Evolutionary conservation across 2,888 invertebrate species (phyloP), one percentile per base, ranked within the genome.

Genomic region (Agrotis exclamationis): DNA sequence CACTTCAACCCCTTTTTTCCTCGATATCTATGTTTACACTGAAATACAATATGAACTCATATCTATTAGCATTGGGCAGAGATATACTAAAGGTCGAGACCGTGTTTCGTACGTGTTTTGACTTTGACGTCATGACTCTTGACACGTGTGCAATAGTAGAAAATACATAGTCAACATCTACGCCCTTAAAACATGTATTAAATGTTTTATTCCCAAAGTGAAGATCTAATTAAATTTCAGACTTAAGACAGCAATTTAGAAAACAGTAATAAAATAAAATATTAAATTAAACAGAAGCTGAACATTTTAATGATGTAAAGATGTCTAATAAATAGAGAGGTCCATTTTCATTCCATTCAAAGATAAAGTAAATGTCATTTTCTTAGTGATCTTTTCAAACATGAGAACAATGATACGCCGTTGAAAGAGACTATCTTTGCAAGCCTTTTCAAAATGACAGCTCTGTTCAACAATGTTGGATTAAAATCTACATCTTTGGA

Each of bases 391-490:
- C 66, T 82, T 67, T 67, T 78, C 71, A 63, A 81, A 20, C 39
- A 54, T 48, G 62, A 67, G 62, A 78, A 82, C 82, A 79, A 82
- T 64, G 67, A 76, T 63, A 44, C 28, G 28, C 18, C 53, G 39
- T 51, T 72, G 82, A 82, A 79, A 65, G 67, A 58, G 82, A 82
- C 67, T 77, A 60, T 82, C 72, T 79, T 64, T 63, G 67, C 62
- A 67, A 82, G 78, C 73, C 79, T 71, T 75, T 82, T 77, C 82
- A 82, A 47, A 13, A 11, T 58, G 54, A 51, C 82, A 72, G 63
- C 62, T 72, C 24, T 65, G 44, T 54, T 77, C 57, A 72, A 72
- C 62, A 72, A 59, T 63, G 72, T 51, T 20, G 73, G 64, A 82
- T 79, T 77, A 68, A 62, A 82, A 60, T 72, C 65, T 24, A 50